Evolutionary conservation across 2,888 invertebrate genomes (phyloP), one percentile per base, ranked within the genome.

Genomic region (Aspidiotus rigidus): DNA sequence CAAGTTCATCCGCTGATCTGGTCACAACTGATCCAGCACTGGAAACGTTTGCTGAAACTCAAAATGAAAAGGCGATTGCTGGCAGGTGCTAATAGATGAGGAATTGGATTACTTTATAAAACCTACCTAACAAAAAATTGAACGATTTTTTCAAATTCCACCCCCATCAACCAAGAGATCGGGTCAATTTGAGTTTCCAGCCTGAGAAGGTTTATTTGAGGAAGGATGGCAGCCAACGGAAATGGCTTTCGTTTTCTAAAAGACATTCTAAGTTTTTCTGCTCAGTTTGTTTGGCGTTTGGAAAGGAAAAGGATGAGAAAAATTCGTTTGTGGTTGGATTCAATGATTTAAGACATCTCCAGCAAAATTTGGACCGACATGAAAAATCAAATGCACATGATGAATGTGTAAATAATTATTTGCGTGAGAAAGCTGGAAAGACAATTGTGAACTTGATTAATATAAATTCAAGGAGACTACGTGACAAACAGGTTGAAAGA

Each of bases 191-290:
- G n/a, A n/a, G n/a, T n/a, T 64, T 64, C 55, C 55, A 53, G 40
- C 40, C 64, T 9, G 28, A 13, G 15, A 64, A 64, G 40, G 56
- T 55, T n/a, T 64, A 64, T 39, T 40, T 41, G 15, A 53, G 55
- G 42, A 55, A 64, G 16, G 55, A 64, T 55, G 64, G 64, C 39
- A 41, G 28, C n/a, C 13, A 64, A 55, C 64, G 64, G 40, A 64
- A 40, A 39, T 64, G 64, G 63, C n/a, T 63, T 15, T 53, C 55
- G 39, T 63, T 28, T 3, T 53, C 53, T 28, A 17, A 17, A 15
- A 39, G 40, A 40, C 39, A 39, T 7, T 17, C 28, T 54, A 55
- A 53, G n/a, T 55, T 64, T 55, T 56, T 64, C 55, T 64, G 64
- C 40, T 55, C 28, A 40, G 15, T 64, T 40, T 64, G 56, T 64